Conservation (phyloP, 2,797 vertebrate genomes). For the Enteromius argenteus region DNA sequence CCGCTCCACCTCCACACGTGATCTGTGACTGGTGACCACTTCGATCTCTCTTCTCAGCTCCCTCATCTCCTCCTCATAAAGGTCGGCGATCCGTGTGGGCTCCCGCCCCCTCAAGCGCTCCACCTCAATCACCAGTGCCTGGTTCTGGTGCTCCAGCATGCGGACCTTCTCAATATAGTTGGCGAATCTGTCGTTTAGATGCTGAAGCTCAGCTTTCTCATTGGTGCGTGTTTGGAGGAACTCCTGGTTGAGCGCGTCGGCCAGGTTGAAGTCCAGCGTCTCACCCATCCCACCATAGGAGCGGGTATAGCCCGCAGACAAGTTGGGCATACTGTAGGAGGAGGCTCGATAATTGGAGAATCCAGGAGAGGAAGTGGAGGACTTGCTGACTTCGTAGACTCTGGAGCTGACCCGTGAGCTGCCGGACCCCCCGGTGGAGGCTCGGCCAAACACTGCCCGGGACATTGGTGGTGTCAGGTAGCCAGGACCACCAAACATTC, state of each 20-base stretch:
- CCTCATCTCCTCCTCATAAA: conserved; percentile 93
- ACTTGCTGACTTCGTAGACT: conserved; percentile 88
- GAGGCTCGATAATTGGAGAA: conserved; percentile 75
- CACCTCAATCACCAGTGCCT: conserved; percentile 86
- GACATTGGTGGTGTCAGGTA: conserved; percentile 86
- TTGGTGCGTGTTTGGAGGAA: conserved; percentile 95
- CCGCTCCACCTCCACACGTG: conserved; percentile 88
- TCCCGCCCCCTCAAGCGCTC: conserved; percentile 89
- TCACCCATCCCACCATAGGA: conserved; percentile 83
- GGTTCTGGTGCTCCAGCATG: conserved; percentile 89
- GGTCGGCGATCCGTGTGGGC: conserved; percentile 86
- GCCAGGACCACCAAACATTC: conserved; percentile 88
- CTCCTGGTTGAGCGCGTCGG: conserved; percentile 94
- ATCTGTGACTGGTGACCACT: conserved; percentile 87
- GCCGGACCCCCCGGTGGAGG: conserved; percentile 68
- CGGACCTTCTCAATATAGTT: conserved; percentile 90
- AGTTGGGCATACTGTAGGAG: conserved; percentile 54
- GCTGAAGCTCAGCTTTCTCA: conserved; percentile 94
- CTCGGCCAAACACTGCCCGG: conserved; percentile 79
- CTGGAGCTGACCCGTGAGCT: conserved; percentile 81
- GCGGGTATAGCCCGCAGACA: conserved; percentile 66
- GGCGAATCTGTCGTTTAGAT: conserved; percentile 89
- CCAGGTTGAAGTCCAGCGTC: conserved; percentile 92
- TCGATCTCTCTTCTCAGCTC: conserved; percentile 91
- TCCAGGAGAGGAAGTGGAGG: conserved; percentile 71